phyloP scores from a whole-genome alignment of 2,797 vertebrate species.

The Spondyliosoma cantharus region DNA sequence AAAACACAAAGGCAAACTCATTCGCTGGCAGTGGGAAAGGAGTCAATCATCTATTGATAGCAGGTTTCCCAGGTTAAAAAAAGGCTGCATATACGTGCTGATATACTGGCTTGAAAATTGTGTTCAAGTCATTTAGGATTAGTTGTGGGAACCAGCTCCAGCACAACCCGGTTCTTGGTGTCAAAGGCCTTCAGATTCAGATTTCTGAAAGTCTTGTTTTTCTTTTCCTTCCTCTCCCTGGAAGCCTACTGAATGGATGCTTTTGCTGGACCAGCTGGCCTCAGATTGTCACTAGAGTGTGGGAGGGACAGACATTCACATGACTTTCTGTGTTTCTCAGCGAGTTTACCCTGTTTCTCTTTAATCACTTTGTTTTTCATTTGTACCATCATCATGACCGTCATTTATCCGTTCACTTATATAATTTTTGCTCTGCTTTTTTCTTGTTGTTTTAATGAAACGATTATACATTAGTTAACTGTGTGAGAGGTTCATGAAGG shows the following conservation, averaged over 20 bases:
- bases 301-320: slow-evolving; percentile 60
- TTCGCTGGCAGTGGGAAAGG: background rate
- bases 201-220: slow-evolving; percentile 36
- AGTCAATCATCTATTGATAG: background rate
- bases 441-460: background rate
- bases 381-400: slow-evolving; percentile 24
- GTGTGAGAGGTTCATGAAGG: background rate
- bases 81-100: no score
- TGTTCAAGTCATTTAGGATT: background rate
- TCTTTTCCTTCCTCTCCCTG: slow-evolving; percentile 60
- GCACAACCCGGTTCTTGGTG: background rate
- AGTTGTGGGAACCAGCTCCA: background rate
- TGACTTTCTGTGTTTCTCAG: slow-evolving; percentile 46
- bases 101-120: no score
- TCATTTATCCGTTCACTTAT: slow-evolving; percentile 34
- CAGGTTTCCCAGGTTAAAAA: no score
- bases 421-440: background rate
- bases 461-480: background rate
- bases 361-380: background rate
- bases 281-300: slow-evolving; percentile 67
- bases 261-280: slow-evolving; percentile 60
- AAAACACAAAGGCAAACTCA: background rate
- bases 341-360: slow-evolving; percentile 13
- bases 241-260: slow-evolving; percentile 65
- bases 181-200: slow-evolving; percentile 6